Conservation (phyloP, 2,888 invertebrate genomes). For the Eustalomyia histrio region DNA sequence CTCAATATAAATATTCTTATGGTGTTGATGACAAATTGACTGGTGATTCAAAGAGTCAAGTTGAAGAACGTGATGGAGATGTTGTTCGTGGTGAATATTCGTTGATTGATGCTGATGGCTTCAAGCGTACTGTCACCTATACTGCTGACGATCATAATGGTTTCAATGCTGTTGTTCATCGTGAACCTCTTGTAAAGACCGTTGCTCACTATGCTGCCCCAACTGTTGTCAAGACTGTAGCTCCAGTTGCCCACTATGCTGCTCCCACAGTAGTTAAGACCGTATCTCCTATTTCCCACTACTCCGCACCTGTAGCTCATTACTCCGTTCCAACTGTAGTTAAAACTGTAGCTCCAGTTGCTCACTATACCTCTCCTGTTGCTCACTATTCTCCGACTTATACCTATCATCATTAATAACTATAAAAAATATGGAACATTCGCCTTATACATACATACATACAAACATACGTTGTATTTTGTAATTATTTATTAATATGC, state of each 20-base stretch:
- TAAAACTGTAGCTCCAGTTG: conserved; percentile 58
- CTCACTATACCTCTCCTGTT: conserved; percentile 69
- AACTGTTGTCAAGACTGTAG: conserved; percentile 63
- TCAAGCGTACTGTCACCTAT: conserved; percentile 71
- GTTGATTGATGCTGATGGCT: conserved; percentile 76
- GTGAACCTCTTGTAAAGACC: conserved; percentile 64
- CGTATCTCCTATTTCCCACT: conserved; percentile 63
- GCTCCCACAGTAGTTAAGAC: conserved; percentile 65
- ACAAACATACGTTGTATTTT: too few species aligned
- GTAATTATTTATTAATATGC: too few species aligned
- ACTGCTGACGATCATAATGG: conserved; percentile 70
- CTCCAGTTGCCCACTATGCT: conserved; percentile 67
- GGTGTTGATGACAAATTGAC: conserved; percentile 75
- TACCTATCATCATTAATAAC: conserved; percentile 43
- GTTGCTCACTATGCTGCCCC: conserved; percentile 51
- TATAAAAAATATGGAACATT: not conserved
- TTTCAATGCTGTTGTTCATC: conserved; percentile 71
- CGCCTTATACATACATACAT: too few species aligned
- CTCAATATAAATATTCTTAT: conserved; percentile 76
- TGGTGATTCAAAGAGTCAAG: conserved; percentile 77
- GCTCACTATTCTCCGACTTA: conserved; percentile 27
- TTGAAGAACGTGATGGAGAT: conserved; percentile 77
- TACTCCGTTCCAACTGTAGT: conserved; percentile 68
- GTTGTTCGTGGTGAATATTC: conserved; percentile 77
- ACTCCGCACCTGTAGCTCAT: conserved; percentile 67